These are phyloP conservation scores for Eupithecia centaureata DNA, from an alignment of 2,888 invertebrate species.

Conservation along the genomic window DNA sequence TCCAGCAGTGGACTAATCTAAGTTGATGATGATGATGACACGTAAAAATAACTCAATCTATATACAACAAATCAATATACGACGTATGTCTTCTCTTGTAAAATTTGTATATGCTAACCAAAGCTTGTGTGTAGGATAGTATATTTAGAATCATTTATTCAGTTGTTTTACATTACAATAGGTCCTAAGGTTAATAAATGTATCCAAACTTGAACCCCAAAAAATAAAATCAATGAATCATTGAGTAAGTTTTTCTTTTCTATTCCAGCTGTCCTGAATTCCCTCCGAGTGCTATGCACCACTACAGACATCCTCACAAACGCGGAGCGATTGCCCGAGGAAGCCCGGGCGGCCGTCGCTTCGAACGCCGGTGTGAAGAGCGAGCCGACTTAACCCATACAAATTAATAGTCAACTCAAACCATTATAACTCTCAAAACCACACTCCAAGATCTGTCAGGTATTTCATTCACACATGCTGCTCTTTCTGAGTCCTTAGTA, in stretches of 20 bases:
- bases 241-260: background rate
- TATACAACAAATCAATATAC: too few species aligned
- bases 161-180: too few species aligned
- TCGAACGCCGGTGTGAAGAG: constrained; percentile 68
- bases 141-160: too few species aligned
- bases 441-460: constrained; percentile 18
- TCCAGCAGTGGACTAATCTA: too few species aligned
- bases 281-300: constrained; percentile 94
- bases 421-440: constrained; percentile 19
- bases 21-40: too few species aligned
- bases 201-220: background rate
- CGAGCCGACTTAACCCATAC: constrained; percentile 67
- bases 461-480: constrained; percentile 7
- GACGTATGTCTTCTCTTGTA: too few species aligned
- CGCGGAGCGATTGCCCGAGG: constrained; percentile 94
- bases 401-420: constrained; percentile 13
- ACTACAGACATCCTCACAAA: constrained; percentile 96
- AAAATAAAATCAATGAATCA: background rate
- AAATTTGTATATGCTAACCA: too few species aligned
- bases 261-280: constrained; percentile 94
- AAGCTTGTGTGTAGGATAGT: too few species aligned
- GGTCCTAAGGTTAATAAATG: background rate
- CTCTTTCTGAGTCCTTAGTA: too few species aligned
- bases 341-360: constrained; percentile 91
- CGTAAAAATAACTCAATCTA: too few species aligned